Conservation (phyloP, 2,888 invertebrate genomes). For the Argyra leucocephala region DNA sequence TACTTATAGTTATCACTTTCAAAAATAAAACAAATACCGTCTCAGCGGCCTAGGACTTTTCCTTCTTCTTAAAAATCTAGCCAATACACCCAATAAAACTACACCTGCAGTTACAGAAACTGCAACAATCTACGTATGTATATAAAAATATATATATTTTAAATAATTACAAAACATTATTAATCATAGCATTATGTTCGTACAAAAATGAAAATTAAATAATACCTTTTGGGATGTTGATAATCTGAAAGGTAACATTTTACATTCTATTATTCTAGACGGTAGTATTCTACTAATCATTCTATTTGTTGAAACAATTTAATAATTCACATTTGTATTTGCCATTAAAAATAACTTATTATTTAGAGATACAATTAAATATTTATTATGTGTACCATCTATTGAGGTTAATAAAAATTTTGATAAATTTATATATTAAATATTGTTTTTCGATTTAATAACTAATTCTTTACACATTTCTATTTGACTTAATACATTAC, state of each 20-base stretch:
- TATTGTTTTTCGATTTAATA: too few species aligned
- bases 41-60: constrained; percentile 54
- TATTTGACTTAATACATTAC: too few species aligned
- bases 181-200: neutral
- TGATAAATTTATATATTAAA: too few species aligned
- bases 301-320: too few species aligned
- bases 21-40: constrained; percentile 32
- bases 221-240: constrained; percentile 41
- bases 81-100: constrained; percentile 70
- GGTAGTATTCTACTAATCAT: constrained; percentile 27
- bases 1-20: neutral
- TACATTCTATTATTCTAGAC: constrained; percentile 30
- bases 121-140: constrained; percentile 41
- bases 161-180: neutral
- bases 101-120: constrained; percentile 53
- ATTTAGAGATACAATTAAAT: too few species aligned
- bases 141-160: constrained; percentile 14
- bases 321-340: too few species aligned
- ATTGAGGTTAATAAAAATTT: too few species aligned
- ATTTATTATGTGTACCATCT: too few species aligned
- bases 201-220: neutral
- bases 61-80: constrained; percentile 66
- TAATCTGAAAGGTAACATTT: constrained; percentile 37
- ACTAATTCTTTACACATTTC: too few species aligned
- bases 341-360: too few species aligned